Conservation (phyloP, 2,113 vertebrate species). For the Chinchilla lanigera region DNA sequence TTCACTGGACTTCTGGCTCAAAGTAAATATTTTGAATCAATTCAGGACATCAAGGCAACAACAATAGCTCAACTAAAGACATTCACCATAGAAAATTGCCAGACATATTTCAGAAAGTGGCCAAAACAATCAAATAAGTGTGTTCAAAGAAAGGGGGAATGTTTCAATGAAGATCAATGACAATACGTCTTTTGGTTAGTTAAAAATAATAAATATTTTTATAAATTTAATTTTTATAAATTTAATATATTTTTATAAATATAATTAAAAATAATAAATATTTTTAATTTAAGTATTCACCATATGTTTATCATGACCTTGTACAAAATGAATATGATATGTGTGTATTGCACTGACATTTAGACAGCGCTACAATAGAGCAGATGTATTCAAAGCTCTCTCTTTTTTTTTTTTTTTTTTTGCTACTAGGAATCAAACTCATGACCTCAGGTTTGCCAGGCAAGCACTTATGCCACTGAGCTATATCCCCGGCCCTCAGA, state of each 20-base stretch:
- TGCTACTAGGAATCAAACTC: too few species aligned
- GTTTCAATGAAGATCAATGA: not conserved
- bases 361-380: not conserved
- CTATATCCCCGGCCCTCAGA: too few species aligned
- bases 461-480: too few species aligned
- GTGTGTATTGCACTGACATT: not conserved
- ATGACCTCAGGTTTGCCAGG: too few species aligned
- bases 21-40: not conserved
- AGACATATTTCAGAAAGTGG: not conserved
- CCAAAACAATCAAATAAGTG: not conserved
- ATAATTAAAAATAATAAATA: not conserved
- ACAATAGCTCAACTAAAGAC: not conserved
- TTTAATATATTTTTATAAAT: too few species aligned
- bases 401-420: too few species aligned
- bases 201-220: not conserved
- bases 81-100: not conserved
- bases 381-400: not conserved
- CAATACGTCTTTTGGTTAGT: not conserved
- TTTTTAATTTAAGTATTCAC: not conserved
- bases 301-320: not conserved
- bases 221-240: too few species aligned
- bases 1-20: not conserved
- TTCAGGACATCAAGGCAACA: not conserved
- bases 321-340: not conserved
- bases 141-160: not conserved